Base-by-base conservation (phyloP, 2,797 vertebrate species). In the Gastrophryne carolinensis region DNA sequence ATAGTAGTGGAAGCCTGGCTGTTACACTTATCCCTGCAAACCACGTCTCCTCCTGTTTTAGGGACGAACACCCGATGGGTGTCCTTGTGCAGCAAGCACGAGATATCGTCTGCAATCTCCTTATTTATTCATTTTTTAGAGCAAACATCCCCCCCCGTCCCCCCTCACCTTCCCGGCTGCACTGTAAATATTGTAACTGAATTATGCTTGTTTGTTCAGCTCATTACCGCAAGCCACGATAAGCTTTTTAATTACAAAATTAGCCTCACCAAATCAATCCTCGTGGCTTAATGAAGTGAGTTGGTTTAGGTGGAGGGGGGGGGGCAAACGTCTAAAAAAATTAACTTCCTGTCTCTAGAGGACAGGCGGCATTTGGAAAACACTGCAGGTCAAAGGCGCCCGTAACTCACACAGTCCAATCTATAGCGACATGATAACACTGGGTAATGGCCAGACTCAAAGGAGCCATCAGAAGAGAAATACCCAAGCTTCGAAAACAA, bases 161-260 rank as follows among this genome's bases (percentile, higher is more conserved):
- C n/a, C 32, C 41, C 41, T 44, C 41, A 17, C 41, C 41, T 83
- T 74, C 76, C 19, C 30, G 30, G 34, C 30, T 54, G 7, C 75
- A 81, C 41, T 83, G 84, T 90, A 90, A 90, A 91, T 91, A 89
- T 89, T 89, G 81, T 87, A 88, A 85, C 85, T 87, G 84, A 90
- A 89, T 91, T 90, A 86, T 87, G 86, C 83, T 85, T 90, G 84
- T 87, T 90, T 91, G 83, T 84, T 89, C 85, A 89, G 81, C 86
- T 92, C 87, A 88, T 91, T 89, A 90, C 79, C 83, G 83, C 87
- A 86, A 90, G 81, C 84, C 81, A 89, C 86, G 89, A 88, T 91
- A 91, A 91, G 89, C 88, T 91, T 89, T 91, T 90, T 91, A 91
- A 92, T 92, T 90, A 90, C 83, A 88, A 91, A 91, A 91, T 91